Evolutionary conservation across 2,797 vertebrate species (phyloP).

Genomic region (Hoplostethus atlanticus): DNA sequence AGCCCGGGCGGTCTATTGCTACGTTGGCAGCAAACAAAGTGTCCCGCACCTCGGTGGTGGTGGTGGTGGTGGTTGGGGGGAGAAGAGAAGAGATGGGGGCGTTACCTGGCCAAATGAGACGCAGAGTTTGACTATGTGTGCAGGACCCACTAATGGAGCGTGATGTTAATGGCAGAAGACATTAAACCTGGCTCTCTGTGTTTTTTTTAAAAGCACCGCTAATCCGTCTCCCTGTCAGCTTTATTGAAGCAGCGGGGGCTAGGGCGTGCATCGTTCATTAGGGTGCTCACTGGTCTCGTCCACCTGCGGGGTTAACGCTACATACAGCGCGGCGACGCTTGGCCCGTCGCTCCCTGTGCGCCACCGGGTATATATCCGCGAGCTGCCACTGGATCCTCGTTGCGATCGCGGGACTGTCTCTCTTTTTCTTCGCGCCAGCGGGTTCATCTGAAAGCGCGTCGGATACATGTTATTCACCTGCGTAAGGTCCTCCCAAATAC

Average conservation of each 20-base stretch:
- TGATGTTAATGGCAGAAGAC: conserved; percentile 76
- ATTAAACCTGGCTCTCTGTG: conserved; percentile 75
- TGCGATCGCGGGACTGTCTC: conserved; percentile 16
- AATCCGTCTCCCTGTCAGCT: conserved; percentile 80
- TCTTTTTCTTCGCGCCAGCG: background rate
- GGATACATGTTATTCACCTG: conserved; percentile 60
- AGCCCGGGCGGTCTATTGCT: conserved; percentile 46
- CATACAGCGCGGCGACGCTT: conserved; percentile 17
- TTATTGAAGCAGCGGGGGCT: conserved; percentile 60
- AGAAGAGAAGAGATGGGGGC: conserved; percentile 30
- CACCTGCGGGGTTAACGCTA: conserved; percentile 54
- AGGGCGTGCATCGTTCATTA: conserved; percentile 63
- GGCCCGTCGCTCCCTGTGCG: conserved; percentile 9
- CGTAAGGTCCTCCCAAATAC: conserved; percentile 6
- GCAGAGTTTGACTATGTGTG: conserved; percentile 69
- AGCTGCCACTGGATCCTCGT: conserved; percentile 44
- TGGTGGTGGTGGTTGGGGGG: background rate
- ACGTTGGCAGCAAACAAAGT: conserved; percentile 66
- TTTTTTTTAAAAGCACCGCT: conserved; percentile 72
- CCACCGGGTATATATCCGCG: background rate
- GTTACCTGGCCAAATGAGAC: conserved; percentile 70
- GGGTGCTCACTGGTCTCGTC: conserved; percentile 54
- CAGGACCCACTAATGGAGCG: conserved; percentile 70
- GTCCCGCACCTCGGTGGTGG: conserved; percentile 1
- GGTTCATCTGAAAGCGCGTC: conserved; percentile 45